Evolutionary conservation across 2,797 vertebrate species (phyloP).

Genomic region (Alectoris magna): DNA sequence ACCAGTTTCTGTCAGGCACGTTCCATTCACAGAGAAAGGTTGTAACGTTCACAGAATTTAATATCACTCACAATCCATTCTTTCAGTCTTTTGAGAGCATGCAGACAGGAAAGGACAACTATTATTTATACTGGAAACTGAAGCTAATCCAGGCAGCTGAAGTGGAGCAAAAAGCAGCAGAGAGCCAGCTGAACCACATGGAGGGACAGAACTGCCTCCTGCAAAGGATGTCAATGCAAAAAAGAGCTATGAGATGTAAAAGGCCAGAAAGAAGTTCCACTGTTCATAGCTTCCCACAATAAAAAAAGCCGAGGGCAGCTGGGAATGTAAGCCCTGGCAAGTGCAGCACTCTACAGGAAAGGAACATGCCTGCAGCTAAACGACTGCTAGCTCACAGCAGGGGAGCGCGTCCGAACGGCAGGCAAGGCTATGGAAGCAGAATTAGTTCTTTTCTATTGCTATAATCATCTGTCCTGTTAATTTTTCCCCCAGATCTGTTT

Average conservation of each 20-base stretch:
- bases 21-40: background rate
- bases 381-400: accelerated
- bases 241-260: background rate
- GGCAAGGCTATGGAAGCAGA: background rate
- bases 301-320: background rate
- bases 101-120: background rate
- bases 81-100: background rate
- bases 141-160: background rate
- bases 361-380: background rate
- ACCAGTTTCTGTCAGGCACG: accelerated
- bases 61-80: background rate
- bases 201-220: background rate
- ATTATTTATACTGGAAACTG: background rate
- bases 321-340: accelerated
- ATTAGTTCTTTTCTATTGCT: background rate
- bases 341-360: accelerated
- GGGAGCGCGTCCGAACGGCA: background rate
- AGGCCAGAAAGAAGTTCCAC: background rate
- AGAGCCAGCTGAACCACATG: background rate
- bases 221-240: background rate
- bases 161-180: background rate
- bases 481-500: background rate
- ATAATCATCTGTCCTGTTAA: background rate
- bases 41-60: background rate
- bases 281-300: background rate